Evolutionary conservation across 2,113 vertebrate genomes (phyloP).

Genomic region (Neopipo cinnamomea): DNA sequence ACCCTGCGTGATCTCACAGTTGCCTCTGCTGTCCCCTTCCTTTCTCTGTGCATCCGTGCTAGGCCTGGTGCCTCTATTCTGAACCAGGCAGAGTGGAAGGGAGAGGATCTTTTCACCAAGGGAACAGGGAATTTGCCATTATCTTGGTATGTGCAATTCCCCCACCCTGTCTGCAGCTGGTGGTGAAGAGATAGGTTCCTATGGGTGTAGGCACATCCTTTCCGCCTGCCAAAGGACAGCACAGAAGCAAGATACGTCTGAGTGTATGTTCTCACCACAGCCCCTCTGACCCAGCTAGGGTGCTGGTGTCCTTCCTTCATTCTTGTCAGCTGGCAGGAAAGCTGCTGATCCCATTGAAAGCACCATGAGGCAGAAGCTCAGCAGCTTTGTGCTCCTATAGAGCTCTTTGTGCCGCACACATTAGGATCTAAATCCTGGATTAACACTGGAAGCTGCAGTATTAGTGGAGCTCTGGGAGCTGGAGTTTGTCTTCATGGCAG

Average conservation of each 20-base stretch:
- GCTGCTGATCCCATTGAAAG: slow-evolving; percentile 38
- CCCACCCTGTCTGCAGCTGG: not conserved
- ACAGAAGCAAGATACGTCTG: not conserved
- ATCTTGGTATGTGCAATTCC: rapidly evolving
- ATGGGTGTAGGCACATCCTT: not conserved
- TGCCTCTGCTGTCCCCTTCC: not conserved
- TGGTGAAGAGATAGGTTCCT: not conserved
- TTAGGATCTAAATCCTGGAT: slow-evolving; percentile 67
- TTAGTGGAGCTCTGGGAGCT: not conserved
- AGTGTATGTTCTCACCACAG: not conserved
- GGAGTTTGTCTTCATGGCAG: slow-evolving; percentile 2
- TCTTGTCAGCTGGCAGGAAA: slow-evolving; percentile 35
- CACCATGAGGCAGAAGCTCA: not conserved
- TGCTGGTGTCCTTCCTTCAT: slow-evolving; percentile 38
- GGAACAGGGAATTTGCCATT: not conserved
- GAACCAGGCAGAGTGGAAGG: not conserved
- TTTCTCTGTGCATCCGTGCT: not conserved
- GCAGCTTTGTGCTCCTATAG: slow-evolving; percentile 32
- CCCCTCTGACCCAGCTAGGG: not conserved
- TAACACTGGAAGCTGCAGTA: slow-evolving; percentile 44
- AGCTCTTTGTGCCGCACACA: not conserved
- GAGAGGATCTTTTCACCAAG: not conserved
- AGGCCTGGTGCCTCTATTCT: not conserved
- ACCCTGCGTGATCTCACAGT: not conserved
- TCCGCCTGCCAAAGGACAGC: not conserved